A percentile compares a stretch with the other conserved stretches of the same genome.
Conservation (phyloP, 2,797 vertebrate species). For the Helarctos malayanus region DNA sequence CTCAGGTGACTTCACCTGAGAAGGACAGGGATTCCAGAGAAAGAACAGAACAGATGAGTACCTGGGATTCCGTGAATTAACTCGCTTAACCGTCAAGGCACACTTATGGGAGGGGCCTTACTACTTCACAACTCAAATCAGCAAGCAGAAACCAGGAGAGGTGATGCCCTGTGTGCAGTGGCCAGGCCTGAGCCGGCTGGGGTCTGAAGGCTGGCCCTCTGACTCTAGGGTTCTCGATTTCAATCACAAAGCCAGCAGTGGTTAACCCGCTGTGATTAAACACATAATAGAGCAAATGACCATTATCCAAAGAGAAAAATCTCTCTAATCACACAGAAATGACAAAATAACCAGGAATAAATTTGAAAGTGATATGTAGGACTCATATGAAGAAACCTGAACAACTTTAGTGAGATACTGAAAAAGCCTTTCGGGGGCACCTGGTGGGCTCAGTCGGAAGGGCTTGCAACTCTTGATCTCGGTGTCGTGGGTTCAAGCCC, state of each 20-base stretch:
- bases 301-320: background rate
- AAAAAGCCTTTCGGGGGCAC: background rate
- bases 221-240: background rate
- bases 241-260: background rate
- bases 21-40: background rate
- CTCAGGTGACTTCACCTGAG: too few relatives aligned
- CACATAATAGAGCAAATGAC: background rate
- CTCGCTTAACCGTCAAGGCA: background rate
- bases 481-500: background rate
- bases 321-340: background rate
- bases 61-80: background rate
- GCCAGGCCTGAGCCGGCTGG: background rate
- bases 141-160: background rate
- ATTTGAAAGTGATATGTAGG: background rate
- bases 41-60: background rate
- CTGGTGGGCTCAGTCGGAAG: background rate
- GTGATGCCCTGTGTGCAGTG: fast-evolving
- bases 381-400: background rate
- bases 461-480: background rate
- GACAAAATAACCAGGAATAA: background rate
- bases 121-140: background rate
- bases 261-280: background rate
- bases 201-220: fast-evolving
- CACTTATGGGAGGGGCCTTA: background rate
- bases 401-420: background rate